Percentiles rank a stretch among this genome's conserved stretches.
Evolutionary conservation across 2,888 invertebrate species (phyloP).

Genomic region (Halocaridina rubra): DNA sequence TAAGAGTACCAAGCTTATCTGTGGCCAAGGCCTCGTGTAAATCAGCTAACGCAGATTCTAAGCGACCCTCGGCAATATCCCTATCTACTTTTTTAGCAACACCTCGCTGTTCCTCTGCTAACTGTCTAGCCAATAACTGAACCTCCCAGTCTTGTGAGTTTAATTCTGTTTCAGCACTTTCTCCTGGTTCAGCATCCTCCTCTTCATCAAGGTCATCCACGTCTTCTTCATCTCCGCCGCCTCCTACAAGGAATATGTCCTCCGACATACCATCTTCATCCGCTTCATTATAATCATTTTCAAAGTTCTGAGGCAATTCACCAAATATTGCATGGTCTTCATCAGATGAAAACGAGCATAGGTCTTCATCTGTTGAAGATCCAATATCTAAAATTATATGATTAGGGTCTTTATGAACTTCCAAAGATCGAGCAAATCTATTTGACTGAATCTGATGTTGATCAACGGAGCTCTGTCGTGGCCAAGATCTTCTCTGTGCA

Average conservation of each 20-base stretch:
- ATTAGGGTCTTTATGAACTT: slow-evolving; percentile 13
- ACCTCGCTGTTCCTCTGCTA: slow-evolving; percentile 70
- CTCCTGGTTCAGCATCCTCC: slow-evolving; percentile 59
- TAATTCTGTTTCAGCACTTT: slow-evolving; percentile 66
- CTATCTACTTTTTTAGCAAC: slow-evolving; percentile 56
- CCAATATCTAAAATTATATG: slow-evolving; percentile 40
- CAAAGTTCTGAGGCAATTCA: background rate
- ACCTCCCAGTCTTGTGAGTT: slow-evolving; percentile 76
- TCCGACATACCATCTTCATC: slow-evolving; percentile 36
- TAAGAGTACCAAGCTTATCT: slow-evolving; percentile 53
- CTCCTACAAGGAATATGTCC: slow-evolving; percentile 42
- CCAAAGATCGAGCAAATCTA: slow-evolving; percentile 17
- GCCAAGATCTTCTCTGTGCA: slow-evolving; percentile 18
- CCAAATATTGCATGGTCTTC: slow-evolving; percentile 27
- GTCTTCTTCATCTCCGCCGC: slow-evolving; percentile 64
- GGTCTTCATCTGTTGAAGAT: slow-evolving; percentile 62
- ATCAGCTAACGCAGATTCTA: slow-evolving; percentile 51
- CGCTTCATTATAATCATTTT: slow-evolving; percentile 10
- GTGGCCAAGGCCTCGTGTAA: slow-evolving; percentile 59
- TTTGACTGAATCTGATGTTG: background rate
- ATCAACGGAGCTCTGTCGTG: slow-evolving; percentile 23
- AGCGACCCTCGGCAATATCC: slow-evolving; percentile 58
- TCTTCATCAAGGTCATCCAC: slow-evolving; percentile 51
- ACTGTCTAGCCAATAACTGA: slow-evolving; percentile 80
- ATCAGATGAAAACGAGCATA: slow-evolving; percentile 56